Percentiles rank a stretch among this genome's conserved stretches.
Conservation (phyloP, 2,113 vertebrate genomes). For the Brienomyrus longianalis region DNA sequence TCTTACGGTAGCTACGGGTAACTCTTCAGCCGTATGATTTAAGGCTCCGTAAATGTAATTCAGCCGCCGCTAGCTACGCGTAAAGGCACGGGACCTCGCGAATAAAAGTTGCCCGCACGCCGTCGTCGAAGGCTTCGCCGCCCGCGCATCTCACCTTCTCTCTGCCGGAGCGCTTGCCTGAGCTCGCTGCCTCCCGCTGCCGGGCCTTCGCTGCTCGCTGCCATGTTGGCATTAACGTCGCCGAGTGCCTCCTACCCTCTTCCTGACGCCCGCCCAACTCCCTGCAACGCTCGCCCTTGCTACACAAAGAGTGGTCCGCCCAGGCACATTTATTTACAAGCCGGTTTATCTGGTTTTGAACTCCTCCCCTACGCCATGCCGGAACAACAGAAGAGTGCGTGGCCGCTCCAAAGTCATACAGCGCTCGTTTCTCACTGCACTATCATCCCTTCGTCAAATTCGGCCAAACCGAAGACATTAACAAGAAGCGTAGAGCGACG, state of each 20-base stretch:
- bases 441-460: neutral
- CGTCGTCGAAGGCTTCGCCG: neutral
- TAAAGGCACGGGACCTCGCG: neutral
- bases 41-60: neutral
- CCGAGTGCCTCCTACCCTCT: slow-evolving; percentile 2
- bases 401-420: neutral
- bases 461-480: neutral
- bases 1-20: neutral
- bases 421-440: neutral
- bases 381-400: neutral
- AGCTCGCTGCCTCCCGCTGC: slow-evolving; percentile 32
- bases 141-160: slow-evolving; percentile 41
- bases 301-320: neutral
- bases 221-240: slow-evolving; percentile 45
- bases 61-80: neutral
- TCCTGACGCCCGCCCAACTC: neutral
- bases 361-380: slow-evolving; percentile 18
- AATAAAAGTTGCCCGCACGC: neutral
- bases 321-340: slow-evolving; percentile 7
- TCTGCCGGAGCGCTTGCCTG: slow-evolving; percentile 38
- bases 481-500: neutral
- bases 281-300: neutral
- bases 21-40: neutral
- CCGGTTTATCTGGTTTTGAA: slow-evolving; percentile 17
- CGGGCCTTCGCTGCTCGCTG: slow-evolving; percentile 33